These are phyloP conservation scores for Chymomyza caudatula DNA, from an alignment of 2,888 invertebrate genomes.

Conservation along the genomic window DNA sequence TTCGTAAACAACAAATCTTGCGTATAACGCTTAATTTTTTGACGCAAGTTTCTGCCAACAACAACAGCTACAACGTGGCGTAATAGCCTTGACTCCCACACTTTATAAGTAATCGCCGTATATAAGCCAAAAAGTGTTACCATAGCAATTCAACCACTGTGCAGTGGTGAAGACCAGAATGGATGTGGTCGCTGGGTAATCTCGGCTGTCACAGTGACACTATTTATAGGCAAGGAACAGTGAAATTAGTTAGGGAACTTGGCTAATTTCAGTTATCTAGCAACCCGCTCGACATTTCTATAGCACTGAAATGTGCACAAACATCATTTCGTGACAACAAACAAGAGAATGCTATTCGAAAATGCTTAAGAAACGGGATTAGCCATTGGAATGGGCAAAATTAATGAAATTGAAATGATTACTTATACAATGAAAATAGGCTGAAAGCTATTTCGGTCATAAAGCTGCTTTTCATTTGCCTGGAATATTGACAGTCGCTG, in stretches of 20 bases:
- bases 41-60: not conserved
- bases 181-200: not conserved
- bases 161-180: not conserved
- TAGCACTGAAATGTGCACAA: not conserved
- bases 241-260: not conserved
- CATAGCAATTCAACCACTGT: not conserved
- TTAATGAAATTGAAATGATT: not conserved
- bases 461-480: not conserved
- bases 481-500: not conserved
- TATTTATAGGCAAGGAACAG: not conserved
- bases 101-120: not conserved
- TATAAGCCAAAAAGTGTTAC: not conserved
- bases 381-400: not conserved
- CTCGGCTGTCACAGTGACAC: not conserved
- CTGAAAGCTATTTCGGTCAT: not conserved
- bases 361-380: not conserved
- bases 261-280: not conserved
- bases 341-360: not conserved
- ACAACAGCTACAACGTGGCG: too few relatives aligned
- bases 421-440: not conserved
- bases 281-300: not conserved
- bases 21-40: constrained; percentile 58
- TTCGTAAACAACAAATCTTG: constrained; percentile 51
- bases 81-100: constrained; percentile 19
- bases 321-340: not conserved